Base-by-base conservation (phyloP, 2,888 invertebrate species). In the Catonia carolina region DNA sequence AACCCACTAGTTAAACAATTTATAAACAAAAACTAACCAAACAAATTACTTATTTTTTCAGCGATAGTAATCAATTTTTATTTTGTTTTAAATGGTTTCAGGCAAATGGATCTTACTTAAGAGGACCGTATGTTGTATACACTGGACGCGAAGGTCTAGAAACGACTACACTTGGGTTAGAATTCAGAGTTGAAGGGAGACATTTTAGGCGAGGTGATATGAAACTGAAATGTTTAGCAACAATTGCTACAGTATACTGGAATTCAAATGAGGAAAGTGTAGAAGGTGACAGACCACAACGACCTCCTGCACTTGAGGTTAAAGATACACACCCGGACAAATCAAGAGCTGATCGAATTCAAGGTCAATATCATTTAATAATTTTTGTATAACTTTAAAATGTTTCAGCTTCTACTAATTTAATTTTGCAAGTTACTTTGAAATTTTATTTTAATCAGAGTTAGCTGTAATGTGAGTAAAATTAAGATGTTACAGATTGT, bases 221-320 rank as follows among this genome's bases (percentile, higher is more conserved):
- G 77, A 91, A 90, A 74, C 78, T 91, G 68, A 91, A 89, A 79
- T 92, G 91, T 76, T 79, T 89, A 71, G 90, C 91, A 59, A 89
- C 86, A 67, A 90, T 91, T 73, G 88, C 86, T 56, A 86, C 87
- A 35, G 84, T 91, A 42, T 91, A 90, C 74, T 87, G 86, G 84
- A 80, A 86, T 66, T 89, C 86, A 71, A 90, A 91, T 74, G 91
- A 91, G 72, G 88, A 90, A 71, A 89, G 89, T 68, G 88, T 90
- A 50, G 86, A 88, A 72, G 86, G 88, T 35, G 85, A 84, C 66
- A 79, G 84, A 67, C 80, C 68, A 69, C 69, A 63, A 67, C 83
- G 84, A 69, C 85, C 85, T 53, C 85, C 88, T 63, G 85, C 85
- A 48, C 74, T 85, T 65, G 86, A 89, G 70, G 88, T 89, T 63